Conservation (phyloP, 2,113 vertebrate genomes). For the Chloropsis cyanopogon region DNA sequence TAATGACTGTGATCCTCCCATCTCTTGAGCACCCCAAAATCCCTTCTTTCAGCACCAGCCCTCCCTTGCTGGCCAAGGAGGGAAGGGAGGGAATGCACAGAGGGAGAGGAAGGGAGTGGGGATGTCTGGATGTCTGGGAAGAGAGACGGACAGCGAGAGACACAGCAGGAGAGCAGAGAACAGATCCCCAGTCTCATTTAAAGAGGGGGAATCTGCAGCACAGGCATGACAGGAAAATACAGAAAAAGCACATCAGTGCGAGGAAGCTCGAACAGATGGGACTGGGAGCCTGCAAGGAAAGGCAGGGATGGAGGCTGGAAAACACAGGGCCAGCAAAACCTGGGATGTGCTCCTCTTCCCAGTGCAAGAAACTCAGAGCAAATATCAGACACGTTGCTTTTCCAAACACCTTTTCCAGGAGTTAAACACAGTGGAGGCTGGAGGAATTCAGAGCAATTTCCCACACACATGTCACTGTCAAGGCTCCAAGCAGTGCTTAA, state of each 20-base stretch:
- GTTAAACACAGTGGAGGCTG: neutral
- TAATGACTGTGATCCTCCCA: neutral
- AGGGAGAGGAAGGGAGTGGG: neutral
- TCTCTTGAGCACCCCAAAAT: neutral
- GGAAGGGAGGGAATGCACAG: neutral
- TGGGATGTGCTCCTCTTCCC: neutral
- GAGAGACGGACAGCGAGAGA: neutral
- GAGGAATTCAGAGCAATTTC: neutral
- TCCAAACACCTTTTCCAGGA: neutral
- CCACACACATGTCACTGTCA: neutral
- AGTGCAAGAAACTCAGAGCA: neutral
- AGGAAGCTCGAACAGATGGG: conserved; percentile 13
- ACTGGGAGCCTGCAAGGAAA: neutral
- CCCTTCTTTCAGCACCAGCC: neutral
- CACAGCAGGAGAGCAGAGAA: neutral
- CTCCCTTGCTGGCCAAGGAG: neutral
- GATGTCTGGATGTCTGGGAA: neutral
- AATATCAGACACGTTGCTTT: neutral
- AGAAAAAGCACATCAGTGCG: conserved; percentile 25
- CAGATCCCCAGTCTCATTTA: neutral
- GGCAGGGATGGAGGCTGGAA: neutral
- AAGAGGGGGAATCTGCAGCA: neutral
- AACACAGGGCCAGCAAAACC: neutral
- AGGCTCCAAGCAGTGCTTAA: neutral
- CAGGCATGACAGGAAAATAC: neutral